Percentiles rank a stretch among this genome's conserved stretches.
Conservation (phyloP, 1,140 invertebrate species). For the Diorhabda sublineata region DNA sequence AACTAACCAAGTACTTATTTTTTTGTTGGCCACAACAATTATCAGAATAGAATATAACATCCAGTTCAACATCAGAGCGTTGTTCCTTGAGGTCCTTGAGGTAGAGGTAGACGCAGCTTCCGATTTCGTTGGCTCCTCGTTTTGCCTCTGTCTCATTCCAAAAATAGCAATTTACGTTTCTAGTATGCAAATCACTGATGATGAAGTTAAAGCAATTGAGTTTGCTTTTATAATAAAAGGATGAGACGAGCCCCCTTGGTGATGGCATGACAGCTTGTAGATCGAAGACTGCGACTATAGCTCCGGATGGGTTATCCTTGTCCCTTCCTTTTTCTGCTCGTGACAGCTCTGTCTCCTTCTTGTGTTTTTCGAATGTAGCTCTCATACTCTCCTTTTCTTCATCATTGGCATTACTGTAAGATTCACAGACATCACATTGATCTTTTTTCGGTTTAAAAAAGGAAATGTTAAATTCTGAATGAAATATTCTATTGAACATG, state of each 20-base stretch:
- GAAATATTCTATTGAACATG: conserved; percentile 39
- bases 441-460: conserved; percentile 26
- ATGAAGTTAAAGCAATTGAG: conserved; percentile 42
- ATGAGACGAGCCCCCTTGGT: conserved; percentile 40
- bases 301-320: conserved; percentile 13
- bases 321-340: conserved; percentile 11
- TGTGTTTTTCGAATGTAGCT: conserved; percentile 13
- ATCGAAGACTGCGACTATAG: conserved; percentile 41
- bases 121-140: conserved; percentile 38
- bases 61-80: conserved; percentile 5
- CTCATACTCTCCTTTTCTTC: conserved; percentile 12
- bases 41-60: conserved; percentile 43
- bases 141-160: conserved; percentile 35
- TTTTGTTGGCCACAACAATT: conserved; percentile 46
- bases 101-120: conserved; percentile 37
- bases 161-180: conserved; percentile 37
- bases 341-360: conserved; percentile 14
- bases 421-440: conserved; percentile 17
- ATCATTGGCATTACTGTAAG: conserved; percentile 16
- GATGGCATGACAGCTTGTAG: conserved; percentile 42
- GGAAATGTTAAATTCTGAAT: conserved; percentile 28
- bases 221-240: conserved; percentile 44
- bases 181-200: conserved; percentile 35
- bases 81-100: conserved; percentile 22
- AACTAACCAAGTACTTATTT: conserved; percentile 41